A percentile compares a stretch with the other conserved stretches of the same genome.
These are phyloP conservation scores for Meiosimyza decipiens DNA, from an alignment of 2,888 invertebrate genomes.

Conservation along the genomic window DNA sequence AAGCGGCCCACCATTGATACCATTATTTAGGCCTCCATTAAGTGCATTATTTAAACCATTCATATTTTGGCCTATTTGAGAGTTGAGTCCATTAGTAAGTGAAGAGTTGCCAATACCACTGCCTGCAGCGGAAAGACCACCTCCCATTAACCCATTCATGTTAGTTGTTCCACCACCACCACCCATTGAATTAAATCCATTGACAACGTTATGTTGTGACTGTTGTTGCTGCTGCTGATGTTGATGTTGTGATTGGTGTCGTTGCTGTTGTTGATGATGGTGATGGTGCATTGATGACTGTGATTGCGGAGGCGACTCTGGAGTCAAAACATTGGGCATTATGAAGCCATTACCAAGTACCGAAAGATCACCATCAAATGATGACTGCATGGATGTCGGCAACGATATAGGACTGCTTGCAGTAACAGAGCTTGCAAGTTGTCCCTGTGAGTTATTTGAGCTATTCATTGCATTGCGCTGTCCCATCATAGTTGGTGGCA, in stretches of 20 bases:
- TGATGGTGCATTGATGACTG: slow-evolving; percentile 45
- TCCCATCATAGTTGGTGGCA: slow-evolving; percentile 66
- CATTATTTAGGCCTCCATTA: slow-evolving; percentile 41
- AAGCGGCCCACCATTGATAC: slow-evolving; percentile 36
- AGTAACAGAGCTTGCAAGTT: slow-evolving; percentile 62
- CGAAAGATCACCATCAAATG: slow-evolving; percentile 80
- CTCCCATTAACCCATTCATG: slow-evolving; percentile 51
- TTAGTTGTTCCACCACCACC: slow-evolving; percentile 31
- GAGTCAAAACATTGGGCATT: slow-evolving; percentile 62
- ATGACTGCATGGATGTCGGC: slow-evolving; percentile 78
- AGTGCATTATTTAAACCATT: slow-evolving; percentile 41
- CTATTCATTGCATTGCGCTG: slow-evolving; percentile 51
- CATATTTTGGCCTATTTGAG: slow-evolving; percentile 37
- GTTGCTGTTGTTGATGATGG: slow-evolving; percentile 46
- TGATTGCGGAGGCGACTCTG: slow-evolving; percentile 67
- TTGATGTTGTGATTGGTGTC: slow-evolving; percentile 43
- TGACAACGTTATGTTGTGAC: slow-evolving; percentile 36
- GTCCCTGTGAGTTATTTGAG: slow-evolving; percentile 57
- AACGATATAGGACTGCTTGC: slow-evolving; percentile 78
- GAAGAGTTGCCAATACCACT: slow-evolving; percentile 37
- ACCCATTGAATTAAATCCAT: slow-evolving; percentile 48
- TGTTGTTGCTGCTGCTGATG: slow-evolving; percentile 40
- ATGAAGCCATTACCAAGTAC: slow-evolving; percentile 69
- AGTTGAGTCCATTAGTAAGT: slow-evolving; percentile 46
- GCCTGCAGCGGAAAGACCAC: slow-evolving; percentile 35